Conservation (phyloP, 2,797 vertebrate species). For the Lindbergichthys nudifrons region DNA sequence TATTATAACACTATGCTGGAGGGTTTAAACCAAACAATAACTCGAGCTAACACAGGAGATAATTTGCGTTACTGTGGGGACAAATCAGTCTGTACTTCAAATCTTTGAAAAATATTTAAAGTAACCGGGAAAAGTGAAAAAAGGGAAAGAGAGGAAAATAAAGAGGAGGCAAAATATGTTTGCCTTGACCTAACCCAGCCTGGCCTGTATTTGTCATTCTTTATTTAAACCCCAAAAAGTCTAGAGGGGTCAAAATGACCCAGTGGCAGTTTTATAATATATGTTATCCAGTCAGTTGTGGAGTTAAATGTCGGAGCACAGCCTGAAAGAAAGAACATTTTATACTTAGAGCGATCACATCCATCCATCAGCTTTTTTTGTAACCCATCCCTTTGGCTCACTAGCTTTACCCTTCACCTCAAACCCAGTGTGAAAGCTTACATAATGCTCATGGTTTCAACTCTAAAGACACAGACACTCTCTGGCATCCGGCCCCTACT, state of each 20-base stretch:
- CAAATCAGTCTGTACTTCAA: background rate
- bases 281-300: slow-evolving; percentile 6
- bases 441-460: slow-evolving; percentile 31
- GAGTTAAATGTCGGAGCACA: slow-evolving; percentile 21
- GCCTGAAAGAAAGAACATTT: slow-evolving; percentile 26
- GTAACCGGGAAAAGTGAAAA: no score
- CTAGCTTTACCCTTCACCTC: slow-evolving; percentile 45
- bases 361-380: slow-evolving; percentile 46
- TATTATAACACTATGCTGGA: background rate
- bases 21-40: slow-evolving; percentile 1
- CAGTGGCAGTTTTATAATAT: slow-evolving; percentile 1
- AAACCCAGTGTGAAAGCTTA: slow-evolving; percentile 29
- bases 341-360: slow-evolving; percentile 30
- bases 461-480: slow-evolving; percentile 16
- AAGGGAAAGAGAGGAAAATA: no score
- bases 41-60: background rate
- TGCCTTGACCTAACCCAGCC: no score
- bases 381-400: slow-evolving; percentile 30
- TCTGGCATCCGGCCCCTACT: no score
- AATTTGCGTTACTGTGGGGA: background rate
- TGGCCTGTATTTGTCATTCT: no score
- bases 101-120: background rate
- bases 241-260: background rate
- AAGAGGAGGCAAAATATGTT: no score
- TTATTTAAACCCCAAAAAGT: background rate